Base-by-base conservation (phyloP, 2,888 invertebrate species). In the Zygaena filipendulae region DNA sequence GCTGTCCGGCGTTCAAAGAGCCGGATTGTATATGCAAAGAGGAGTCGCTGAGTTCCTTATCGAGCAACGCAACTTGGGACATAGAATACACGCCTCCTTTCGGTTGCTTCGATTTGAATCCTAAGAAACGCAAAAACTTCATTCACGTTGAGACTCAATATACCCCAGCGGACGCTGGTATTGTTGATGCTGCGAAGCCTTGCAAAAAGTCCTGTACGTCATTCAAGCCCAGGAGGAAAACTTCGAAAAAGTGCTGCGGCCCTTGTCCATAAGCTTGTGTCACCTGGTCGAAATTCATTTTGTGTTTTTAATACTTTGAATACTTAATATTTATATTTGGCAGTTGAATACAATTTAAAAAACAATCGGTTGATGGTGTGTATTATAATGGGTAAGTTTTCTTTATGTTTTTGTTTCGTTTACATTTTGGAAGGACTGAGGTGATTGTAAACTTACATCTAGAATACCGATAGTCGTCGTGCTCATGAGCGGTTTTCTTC, bases 21-120 rank as follows among this genome's bases (percentile, higher is more conserved):
- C 75, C 77, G 0, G 70, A 61, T 1, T 80, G 79, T 29, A 30
- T 74, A 8, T 79, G 80, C 24, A 44, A 61, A 23, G 64, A 59
- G 9, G 70, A 74, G 39, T 74, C 74, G 1, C 31, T 75, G 9
- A 74, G 75, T 37, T 74, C 75, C 6, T 36, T 75, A 2, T 81
- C 82, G 0, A 82, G 82, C 29, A 86, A 87, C 35, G 84, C 84
- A 2, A 87, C 87, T 31, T 81, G 87, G 60, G 87, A 88, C 44
- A 86, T 88, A 21, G 87, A 87, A 34, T 87, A 88, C 28, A 88
- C 87, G 0, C 87, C 88, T 1, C 88, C 88, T 0, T 87, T 86
- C 21, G 88, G 86, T 1, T 75, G 87, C 20, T 85, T 87, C 27
- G 84, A 83, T 40, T 75, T 86, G 2, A 72, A 83, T 31, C 68